Conservation (phyloP, 2,888 invertebrate genomes). For the Latheticus oryzae region DNA sequence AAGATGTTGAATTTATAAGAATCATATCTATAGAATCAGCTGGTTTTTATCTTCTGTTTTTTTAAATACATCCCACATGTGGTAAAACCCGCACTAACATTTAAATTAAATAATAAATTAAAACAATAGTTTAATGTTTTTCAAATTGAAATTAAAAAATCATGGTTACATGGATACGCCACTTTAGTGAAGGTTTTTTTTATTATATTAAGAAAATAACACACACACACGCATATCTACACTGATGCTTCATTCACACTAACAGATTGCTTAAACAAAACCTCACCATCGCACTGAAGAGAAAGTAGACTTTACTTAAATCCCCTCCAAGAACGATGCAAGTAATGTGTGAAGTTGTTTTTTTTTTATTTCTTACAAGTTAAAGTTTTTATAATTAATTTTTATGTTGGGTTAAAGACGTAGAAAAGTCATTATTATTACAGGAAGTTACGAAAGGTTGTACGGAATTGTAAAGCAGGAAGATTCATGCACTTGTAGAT, state of each 20-base stretch:
- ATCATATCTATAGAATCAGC: constrained; percentile 33
- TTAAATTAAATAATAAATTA: constrained; percentile 29
- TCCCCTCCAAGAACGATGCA: constrained; percentile 38
- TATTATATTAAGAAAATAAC: constrained; percentile 25
- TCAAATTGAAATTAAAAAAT: constrained; percentile 4
- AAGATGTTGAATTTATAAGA: constrained; percentile 32
- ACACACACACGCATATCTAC: constrained; percentile 42
- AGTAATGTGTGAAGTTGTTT: too few relatives aligned
- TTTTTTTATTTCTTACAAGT: too few relatives aligned
- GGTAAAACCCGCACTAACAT: constrained; percentile 34
- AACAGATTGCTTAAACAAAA: constrained; percentile 42
- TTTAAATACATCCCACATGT: constrained; percentile 35
- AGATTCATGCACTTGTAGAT: too few relatives aligned
- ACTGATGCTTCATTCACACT: constrained; percentile 39
- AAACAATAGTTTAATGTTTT: constrained; percentile 2
- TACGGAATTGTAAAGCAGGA: too few relatives aligned
- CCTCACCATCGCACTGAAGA: constrained; percentile 41
- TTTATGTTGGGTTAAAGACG: neutral
- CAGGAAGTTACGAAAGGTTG: constrained; percentile 21
- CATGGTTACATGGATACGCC: constrained; percentile 20
- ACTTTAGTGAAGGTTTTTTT: constrained; percentile 32
- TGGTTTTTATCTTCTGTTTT: constrained; percentile 13
- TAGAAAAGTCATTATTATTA: constrained; percentile 5
- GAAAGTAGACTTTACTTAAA: constrained; percentile 44
- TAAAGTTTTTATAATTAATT: constrained; percentile 31